A percentile compares a stretch with the other conserved stretches of the same genome.
phyloP scores from a whole-genome alignment of 2,113 vertebrate genomes.

The western clawed frog (Xenopus tropicalis) region DNA sequence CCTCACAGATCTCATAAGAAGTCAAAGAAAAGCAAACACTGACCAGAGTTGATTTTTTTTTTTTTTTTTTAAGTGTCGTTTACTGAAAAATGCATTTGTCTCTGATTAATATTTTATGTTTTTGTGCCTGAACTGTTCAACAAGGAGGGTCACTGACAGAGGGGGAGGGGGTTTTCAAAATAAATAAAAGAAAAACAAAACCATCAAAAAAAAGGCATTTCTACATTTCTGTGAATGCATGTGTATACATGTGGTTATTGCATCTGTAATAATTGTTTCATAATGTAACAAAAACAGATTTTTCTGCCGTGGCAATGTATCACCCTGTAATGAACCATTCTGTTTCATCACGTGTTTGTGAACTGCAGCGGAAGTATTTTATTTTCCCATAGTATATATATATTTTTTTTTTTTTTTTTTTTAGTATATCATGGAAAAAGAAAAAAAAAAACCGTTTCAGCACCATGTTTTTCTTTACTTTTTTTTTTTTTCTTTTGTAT shows the following conservation, averaged over 20 bases:
- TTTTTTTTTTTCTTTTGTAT: constrained; percentile 81
- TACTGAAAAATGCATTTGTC: constrained; percentile 66
- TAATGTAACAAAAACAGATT: constrained; percentile 76
- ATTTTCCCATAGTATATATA: no score
- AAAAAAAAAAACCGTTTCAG: constrained; percentile 66
- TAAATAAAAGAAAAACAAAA: constrained; percentile 57
- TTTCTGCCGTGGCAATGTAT: constrained; percentile 69
- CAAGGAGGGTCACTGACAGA: constrained; percentile 51
- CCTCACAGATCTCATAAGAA: constrained; percentile 99
- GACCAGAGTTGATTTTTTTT: constrained; percentile 66
- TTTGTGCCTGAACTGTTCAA: constrained; percentile 77
- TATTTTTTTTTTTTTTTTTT: no score
- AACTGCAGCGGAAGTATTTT: constrained; percentile 75
- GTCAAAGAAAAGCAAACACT: constrained; percentile 99
- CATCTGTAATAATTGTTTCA: constrained; percentile 80
- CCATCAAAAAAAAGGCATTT: constrained; percentile 69
- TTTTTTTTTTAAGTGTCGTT: constrained; percentile 62
- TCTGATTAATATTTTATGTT: constrained; percentile 67
- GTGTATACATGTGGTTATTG: constrained; percentile 72
- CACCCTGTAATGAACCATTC: constrained; percentile 63
- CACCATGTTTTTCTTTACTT: constrained; percentile 60
- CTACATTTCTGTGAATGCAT: constrained; percentile 76
- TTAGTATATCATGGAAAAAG: constrained; percentile 76
- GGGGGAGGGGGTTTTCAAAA: neutral
- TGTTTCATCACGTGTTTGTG: constrained; percentile 75